Evolutionary conservation across 2,113 vertebrate genomes (phyloP).

Genomic region (Notarius lentiginosus): DNA sequence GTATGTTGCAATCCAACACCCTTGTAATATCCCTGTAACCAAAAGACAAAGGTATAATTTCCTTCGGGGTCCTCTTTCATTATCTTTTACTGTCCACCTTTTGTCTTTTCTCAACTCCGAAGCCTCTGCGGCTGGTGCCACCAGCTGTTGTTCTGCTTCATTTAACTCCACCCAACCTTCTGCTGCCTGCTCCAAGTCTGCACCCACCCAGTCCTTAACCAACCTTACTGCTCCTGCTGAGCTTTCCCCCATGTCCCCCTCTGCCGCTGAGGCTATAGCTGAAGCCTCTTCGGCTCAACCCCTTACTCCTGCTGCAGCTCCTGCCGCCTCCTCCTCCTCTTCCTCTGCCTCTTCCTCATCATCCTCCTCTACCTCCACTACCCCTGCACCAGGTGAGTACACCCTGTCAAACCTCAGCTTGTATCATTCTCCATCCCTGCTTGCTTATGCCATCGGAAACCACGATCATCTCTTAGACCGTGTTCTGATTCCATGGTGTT

Average conservation of each 20-base stretch:
- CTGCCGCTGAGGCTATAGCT: slow-evolving; percentile 74
- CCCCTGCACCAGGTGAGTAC: slow-evolving; percentile 84
- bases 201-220: slow-evolving; percentile 60
- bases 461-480: neutral
- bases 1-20: neutral
- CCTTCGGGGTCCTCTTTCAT: slow-evolving; percentile 15
- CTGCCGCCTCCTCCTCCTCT: slow-evolving; percentile 81
- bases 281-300: slow-evolving; percentile 78
- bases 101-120: slow-evolving; percentile 60
- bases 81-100: slow-evolving; percentile 44
- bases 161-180: slow-evolving; percentile 68
- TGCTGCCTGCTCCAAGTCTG: slow-evolving; percentile 52
- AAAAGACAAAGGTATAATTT: neutral
- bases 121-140: slow-evolving; percentile 82
- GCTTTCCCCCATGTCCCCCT: slow-evolving; percentile 45
- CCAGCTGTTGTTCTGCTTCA: slow-evolving; percentile 58
- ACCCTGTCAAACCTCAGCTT: slow-evolving; percentile 34
- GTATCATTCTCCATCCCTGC: neutral
- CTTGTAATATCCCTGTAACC: neutral
- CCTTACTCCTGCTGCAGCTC: slow-evolving; percentile 76
- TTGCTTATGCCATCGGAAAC: slow-evolving; percentile 2
- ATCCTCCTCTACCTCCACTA: slow-evolving; percentile 78
- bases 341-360: slow-evolving; percentile 71
- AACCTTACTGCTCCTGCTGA: slow-evolving; percentile 44
- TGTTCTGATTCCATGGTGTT: neutral